These are phyloP conservation scores for Tachycineta bicolor DNA, from an alignment of 2,113 vertebrate species.

Conservation along the genomic window DNA sequence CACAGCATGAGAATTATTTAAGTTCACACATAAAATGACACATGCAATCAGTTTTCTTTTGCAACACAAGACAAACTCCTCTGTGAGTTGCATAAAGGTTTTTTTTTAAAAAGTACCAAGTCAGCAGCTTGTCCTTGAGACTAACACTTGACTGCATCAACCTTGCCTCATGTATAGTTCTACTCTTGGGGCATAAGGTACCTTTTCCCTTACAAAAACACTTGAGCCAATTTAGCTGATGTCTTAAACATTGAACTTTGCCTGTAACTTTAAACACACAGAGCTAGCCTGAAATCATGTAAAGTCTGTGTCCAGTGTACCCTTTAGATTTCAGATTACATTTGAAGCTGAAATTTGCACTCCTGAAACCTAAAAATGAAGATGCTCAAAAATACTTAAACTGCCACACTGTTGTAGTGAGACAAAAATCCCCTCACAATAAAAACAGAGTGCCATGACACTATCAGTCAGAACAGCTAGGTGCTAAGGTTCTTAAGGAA, in stretches of 20 bases:
- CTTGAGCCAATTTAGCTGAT: neutral
- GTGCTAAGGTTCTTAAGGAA: neutral
- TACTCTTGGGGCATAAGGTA: neutral
- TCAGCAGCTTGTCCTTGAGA: neutral
- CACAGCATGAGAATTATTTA: neutral
- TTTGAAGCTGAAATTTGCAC: neutral
- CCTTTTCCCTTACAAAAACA: neutral
- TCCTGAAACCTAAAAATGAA: neutral
- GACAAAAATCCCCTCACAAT: neutral
- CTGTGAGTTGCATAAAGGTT: neutral
- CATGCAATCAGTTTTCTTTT: neutral
- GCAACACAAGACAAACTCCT: neutral
- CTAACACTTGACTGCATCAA: neutral
- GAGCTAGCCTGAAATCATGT: neutral
- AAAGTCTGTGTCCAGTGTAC: neutral
- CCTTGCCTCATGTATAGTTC: neutral
- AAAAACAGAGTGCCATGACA: neutral
- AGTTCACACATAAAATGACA: neutral
- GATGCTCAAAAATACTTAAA: neutral
- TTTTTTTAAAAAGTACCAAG: neutral
- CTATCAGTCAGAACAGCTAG: neutral
- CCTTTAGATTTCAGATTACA: neutral
- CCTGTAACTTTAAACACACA: neutral
- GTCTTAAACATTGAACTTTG: neutral
- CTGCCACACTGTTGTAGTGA: neutral